A percentile compares a stretch with the other conserved stretches of the same genome.
Evolutionary conservation across 2,888 invertebrate species (phyloP).

Genomic region (Xanthia togata): DNA sequence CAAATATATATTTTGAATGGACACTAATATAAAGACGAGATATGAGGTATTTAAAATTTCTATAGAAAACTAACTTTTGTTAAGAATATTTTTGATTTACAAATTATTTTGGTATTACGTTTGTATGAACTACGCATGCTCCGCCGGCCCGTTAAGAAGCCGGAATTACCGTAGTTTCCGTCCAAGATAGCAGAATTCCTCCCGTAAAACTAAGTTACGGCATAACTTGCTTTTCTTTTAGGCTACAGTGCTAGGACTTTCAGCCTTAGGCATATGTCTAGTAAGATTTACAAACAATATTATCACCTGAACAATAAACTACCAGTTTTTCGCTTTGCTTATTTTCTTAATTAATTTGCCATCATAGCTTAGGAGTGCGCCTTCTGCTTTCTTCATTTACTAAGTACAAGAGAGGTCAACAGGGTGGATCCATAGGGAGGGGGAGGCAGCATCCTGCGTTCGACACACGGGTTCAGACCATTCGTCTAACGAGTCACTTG

Average conservation of each 20-base stretch:
- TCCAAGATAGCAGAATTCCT: background rate
- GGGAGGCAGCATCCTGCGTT: constrained; percentile 74
- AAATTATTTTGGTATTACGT: too few relatives aligned
- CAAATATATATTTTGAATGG: too few relatives aligned
- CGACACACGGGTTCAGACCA: constrained; percentile 79
- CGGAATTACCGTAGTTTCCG: background rate
- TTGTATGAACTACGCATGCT: too few relatives aligned
- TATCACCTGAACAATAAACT: background rate
- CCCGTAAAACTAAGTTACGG: background rate
- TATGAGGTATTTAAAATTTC: too few relatives aligned
- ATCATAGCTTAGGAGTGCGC: background rate
- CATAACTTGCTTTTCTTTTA: background rate
- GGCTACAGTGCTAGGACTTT: background rate
- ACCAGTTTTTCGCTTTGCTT: too few relatives aligned
- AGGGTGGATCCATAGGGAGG: constrained; percentile 55
- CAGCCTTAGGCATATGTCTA: background rate
- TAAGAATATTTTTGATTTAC: too few relatives aligned
- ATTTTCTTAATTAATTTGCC: background rate
- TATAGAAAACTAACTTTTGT: too few relatives aligned
- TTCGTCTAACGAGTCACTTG: constrained; percentile 82
- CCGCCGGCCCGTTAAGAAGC: too few relatives aligned
- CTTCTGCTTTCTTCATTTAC: constrained; percentile 51
- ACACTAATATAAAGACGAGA: too few relatives aligned
- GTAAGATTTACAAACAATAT: background rate
- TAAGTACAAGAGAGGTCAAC: constrained; percentile 65